Evolutionary conservation across 2,113 vertebrate genomes (phyloP).

Genomic region (Raja brachyura): DNA sequence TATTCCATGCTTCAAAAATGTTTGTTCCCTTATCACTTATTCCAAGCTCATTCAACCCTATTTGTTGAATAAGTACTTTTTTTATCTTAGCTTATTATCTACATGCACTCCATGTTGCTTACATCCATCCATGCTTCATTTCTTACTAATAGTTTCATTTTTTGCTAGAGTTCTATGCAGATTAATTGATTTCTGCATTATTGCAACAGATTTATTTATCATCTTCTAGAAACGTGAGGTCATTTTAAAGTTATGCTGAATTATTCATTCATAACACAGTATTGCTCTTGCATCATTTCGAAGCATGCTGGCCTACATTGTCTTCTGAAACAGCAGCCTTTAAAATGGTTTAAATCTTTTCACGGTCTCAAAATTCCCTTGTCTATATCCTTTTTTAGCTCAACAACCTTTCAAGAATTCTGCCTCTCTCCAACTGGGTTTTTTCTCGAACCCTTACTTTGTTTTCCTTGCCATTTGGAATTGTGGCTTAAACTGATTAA

Average conservation of each 20-base stretch:
- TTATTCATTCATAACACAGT: neutral
- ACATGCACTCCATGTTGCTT: neutral
- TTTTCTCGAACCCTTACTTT: too few species aligned
- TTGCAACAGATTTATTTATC: neutral
- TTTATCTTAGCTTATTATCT: neutral
- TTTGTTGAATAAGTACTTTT: neutral
- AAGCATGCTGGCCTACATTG: neutral
- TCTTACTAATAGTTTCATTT: neutral
- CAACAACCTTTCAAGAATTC: neutral
- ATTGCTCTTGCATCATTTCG: neutral
- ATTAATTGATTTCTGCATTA: neutral
- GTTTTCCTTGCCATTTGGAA: too few species aligned
- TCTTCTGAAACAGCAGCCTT: neutral
- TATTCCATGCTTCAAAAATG: neutral
- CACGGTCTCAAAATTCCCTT: neutral
- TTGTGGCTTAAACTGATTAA: too few species aligned
- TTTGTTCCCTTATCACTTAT: neutral
- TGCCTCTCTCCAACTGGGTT: neutral
- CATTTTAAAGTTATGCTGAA: neutral
- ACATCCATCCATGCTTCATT: neutral
- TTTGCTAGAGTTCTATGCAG: too few species aligned
- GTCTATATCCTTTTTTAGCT: neutral
- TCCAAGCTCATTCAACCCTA: neutral
- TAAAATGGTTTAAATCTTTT: neutral
- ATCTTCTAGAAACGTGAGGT: neutral